Base-by-base conservation (phyloP, 2,888 invertebrate genomes). In the Torymus auratus region DNA sequence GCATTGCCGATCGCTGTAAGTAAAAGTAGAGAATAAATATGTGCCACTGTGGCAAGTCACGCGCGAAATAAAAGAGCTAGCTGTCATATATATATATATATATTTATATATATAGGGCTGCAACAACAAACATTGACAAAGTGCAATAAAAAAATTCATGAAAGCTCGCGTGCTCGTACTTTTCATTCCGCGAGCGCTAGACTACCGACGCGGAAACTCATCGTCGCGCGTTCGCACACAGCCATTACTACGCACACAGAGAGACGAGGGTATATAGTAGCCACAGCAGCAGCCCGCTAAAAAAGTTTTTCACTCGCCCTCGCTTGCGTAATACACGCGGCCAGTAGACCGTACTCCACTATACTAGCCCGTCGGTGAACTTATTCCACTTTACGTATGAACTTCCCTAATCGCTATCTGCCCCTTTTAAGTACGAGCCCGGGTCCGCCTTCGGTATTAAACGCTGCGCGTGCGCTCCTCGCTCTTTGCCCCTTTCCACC, bases 61-160 rank as follows among this genome's bases (percentile, higher is more conserved):
- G 28, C 28, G 28, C 7, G 28, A 28, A 28, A 28, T 28, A 28
- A 28, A 28, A 28, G 7, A 28, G 28, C 28, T 28, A 7, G 5
- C 28, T 20, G 20, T 1, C 20, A 20, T 20, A 2, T 2, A 20
- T 20, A 28, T 28, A 28, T 3, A 7, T n/a, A n/a, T n/a, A n/a
- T n/a, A n/a, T n/a, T n/a, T 20, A 2, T 2, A 20, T 20, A 28
- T 28, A 28, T 3, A 7, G 28, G 3, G 28, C 28, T 5, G 62
- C 55, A 71, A 74, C 23, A 60, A 71, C 61, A 76, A 76, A 75
- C 75, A 67, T 65, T 20, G 71, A 28, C 28, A 2, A 70, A 71
- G 75, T 53, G 56, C 53, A 74, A 72, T 81, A 68, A 77, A 77
- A 28, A 77, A 81, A 81, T 77, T 77, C 72, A 74, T 76, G 61